phyloP scores from a whole-genome alignment of 2,113 vertebrate genomes.

The Anser brachyrhynchus region DNA sequence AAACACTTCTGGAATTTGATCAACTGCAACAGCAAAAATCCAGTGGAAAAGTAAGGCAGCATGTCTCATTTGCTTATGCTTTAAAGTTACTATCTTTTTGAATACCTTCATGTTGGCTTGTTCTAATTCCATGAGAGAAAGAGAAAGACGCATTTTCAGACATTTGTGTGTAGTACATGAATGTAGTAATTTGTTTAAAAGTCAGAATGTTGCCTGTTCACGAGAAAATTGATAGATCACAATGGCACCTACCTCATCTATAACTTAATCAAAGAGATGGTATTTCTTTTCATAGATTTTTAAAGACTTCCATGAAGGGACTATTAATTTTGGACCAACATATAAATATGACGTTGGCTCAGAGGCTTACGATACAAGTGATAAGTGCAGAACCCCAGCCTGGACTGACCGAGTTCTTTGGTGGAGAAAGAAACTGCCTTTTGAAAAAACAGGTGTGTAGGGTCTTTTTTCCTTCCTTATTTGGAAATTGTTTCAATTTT shows the following conservation, averaged over 20 bases:
- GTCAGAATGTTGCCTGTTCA: not conserved
- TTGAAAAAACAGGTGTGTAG: constrained; percentile 76
- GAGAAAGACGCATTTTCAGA: not conserved
- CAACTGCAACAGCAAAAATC: constrained; percentile 82
- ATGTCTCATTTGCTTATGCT: not conserved
- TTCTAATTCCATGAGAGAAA: not conserved
- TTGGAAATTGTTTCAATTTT: not conserved
- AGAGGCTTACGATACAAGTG: constrained; percentile 83
- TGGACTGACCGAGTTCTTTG: constrained; percentile 86
- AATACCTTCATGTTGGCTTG: not conserved
- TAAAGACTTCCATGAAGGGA: constrained; percentile 84
- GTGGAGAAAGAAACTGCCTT: constrained; percentile 80
- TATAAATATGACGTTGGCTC: constrained; percentile 84
- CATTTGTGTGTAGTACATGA: not conserved
- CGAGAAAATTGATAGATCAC: fast-evolving
- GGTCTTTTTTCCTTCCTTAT: not conserved
- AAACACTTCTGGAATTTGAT: constrained; percentile 80
- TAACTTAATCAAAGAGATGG: not conserved
- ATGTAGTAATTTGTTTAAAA: not conserved
- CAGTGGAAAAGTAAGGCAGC: constrained; percentile 77
- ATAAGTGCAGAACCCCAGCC: constrained; percentile 84
- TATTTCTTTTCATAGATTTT: constrained; percentile 76
- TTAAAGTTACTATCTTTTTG: not conserved
- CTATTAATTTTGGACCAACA: constrained; percentile 83
- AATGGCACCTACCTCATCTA: not conserved